Conservation (phyloP, 1,140 invertebrate genomes). For the Luehdorfia chinensis region DNA sequence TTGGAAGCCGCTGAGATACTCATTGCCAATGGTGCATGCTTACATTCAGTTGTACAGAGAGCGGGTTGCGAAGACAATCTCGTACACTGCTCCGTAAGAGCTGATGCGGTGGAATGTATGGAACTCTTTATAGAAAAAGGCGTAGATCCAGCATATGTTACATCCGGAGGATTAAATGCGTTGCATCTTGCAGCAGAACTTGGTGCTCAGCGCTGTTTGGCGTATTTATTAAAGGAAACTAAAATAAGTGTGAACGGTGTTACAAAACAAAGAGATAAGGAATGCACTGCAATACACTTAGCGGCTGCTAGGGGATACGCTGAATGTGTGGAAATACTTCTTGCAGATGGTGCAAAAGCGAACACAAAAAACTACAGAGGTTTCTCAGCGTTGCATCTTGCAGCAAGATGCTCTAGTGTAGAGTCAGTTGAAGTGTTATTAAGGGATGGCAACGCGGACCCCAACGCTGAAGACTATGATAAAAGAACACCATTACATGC, state of each 20-base stretch:
- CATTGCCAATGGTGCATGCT: constrained; percentile 70
- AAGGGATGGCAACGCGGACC: constrained; percentile 72
- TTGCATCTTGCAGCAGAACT: constrained; percentile 80
- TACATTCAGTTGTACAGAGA: constrained; percentile 67
- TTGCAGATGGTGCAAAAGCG: constrained; percentile 79
- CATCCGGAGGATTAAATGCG: constrained; percentile 77
- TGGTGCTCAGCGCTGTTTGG: constrained; percentile 75
- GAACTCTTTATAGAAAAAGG: constrained; percentile 76
- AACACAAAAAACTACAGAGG: constrained; percentile 77
- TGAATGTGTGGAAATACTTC: constrained; percentile 78
- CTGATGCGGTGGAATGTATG: constrained; percentile 77
- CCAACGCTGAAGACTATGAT: constrained; percentile 78
- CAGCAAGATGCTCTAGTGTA: constrained; percentile 78
- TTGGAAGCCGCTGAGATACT: constrained; percentile 73
- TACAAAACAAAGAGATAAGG: constrained; percentile 76
- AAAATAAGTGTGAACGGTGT: constrained; percentile 63
- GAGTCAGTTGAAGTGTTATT: constrained; percentile 78
- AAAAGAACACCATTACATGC: constrained; percentile 79
- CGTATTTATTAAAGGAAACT: constrained; percentile 74
- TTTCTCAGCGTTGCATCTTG: constrained; percentile 80
- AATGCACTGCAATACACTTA: constrained; percentile 81
- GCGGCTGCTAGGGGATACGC: constrained; percentile 81
- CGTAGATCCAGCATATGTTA: constrained; percentile 73
- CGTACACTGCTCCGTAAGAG: constrained; percentile 78
- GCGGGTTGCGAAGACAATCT: constrained; percentile 75